Evolutionary conservation across 2,113 vertebrate genomes (phyloP), one percentile per base, ranked within the genome.

Genomic region (Ageneiosus marmoratus): DNA sequence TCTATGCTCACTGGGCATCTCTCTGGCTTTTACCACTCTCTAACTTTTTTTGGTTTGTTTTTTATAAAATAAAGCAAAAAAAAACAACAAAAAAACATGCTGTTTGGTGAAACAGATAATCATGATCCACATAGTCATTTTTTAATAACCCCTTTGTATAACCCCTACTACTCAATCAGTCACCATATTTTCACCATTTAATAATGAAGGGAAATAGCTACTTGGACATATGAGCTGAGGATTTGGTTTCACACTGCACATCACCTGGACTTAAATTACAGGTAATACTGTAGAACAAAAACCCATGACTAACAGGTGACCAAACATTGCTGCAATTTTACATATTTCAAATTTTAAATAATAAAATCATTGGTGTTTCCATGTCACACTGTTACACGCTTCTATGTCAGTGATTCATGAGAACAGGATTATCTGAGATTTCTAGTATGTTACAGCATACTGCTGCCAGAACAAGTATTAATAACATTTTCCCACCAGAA

Each of bases 171-270:
- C 11, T n/a, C 11, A 2, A n/a, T 70, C 22, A 46, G 46, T 44
- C 13, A 80, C 6, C 41, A 13, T 37, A 80, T 80, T 55, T n/a
- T 24, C 34, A 34, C 79, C 34, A 53, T 70, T n/a, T 80, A 80
- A 70, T 55, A 41, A 80, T 70, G 18, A 12, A 53, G 29, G 29
- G 20, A 55, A 16, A 70, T 80, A 69, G 37, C 22, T 80, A 53
- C 65, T n/a, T 80, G 50, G 50, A 80, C 15, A 67, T 67, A 29
- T 80, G 34, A 80, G 48, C 69, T 55, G 63, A 41, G 48, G 78
- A 34, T 69, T 53, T 53, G 11, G 62, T 80, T 53, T 80, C 62
- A 37, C 50, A 44, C 4, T 80, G 34, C 63, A 55, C 44, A 65
- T 6, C 60, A 34, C 46, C 27, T 56, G 29, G 62, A 12, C 5